Evolutionary conservation across 2,113 vertebrate species (phyloP), one percentile per base, ranked within the genome.

Genomic region (Tenebrosternarchus preto): DNA sequence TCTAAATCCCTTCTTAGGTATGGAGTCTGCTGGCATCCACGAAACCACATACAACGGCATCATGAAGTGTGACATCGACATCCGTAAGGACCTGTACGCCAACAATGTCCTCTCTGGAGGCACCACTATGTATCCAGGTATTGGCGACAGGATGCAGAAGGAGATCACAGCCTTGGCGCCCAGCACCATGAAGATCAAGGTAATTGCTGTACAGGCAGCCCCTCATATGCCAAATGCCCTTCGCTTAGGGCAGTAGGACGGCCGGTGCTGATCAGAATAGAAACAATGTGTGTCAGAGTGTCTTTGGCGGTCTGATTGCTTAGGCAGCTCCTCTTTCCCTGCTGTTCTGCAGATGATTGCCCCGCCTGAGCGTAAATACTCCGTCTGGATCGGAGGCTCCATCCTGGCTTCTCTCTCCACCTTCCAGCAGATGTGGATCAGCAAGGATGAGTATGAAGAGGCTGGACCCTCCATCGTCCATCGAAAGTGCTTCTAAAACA

Each of bases 371-470:
- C 95, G 96, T 88, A 98, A 98, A 88, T 98, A 98, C 92, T 98
- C 96, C 0, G 96, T 98, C 91, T 98, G 97, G 96, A 98, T 99
- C 0, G 96, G 97, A 27, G 97, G 97, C 87, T 98, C 97, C 90
- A 98, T 99, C 93, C 94, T 99, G 92, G 97, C 97, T 84, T 99
- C 96, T 22, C 95, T 99, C 89, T 99, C 97, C 90, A 99, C 96
- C 93, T 98, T 99, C 95, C 97, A 98, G 93, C 97, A 99, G 94
- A 98, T 99, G 96, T 99, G 97, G 96, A 98, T 98, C 94, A 99
- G 95, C 94, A 99, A 99, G 94, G 97, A 99, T 91, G 97, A 99
- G 89, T 98, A 99, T 0, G 96, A 99, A 12, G 96, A 98, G 92
- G 96, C 97, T 0, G 97, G 97, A 87, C 97, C 97, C 55, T 98